Evolutionary conservation across 2,888 invertebrate species (phyloP).

Genomic region (Eumerus sabulonum): DNA sequence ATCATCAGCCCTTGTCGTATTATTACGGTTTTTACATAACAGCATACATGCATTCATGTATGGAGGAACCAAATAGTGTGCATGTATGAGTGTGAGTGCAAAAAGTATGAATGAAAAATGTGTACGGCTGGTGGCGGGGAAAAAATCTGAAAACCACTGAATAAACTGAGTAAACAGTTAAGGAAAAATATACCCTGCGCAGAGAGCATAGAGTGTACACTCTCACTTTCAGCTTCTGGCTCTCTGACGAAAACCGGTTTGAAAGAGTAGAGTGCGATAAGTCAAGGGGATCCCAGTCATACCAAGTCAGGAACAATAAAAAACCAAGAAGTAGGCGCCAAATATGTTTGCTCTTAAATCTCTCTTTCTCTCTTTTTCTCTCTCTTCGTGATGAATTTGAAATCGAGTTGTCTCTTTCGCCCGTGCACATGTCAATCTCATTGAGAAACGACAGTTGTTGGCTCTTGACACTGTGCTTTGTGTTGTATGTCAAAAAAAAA

Average conservation of each 20-base stretch:
- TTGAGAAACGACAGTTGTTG: slow-evolving; percentile 7
- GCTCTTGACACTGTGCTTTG: slow-evolving; percentile 17
- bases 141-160: slow-evolving; percentile 35
- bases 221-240: slow-evolving; percentile 57
- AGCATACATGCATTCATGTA: slow-evolving; percentile 39
- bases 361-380: not conserved
- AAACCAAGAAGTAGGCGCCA: slow-evolving; percentile 57
- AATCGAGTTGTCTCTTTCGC: slow-evolving; percentile 24
- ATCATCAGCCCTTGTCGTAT: slow-evolving; percentile 26
- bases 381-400: not conserved
- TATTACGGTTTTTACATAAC: slow-evolving; percentile 44
- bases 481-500: slow-evolving; percentile 6
- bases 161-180: slow-evolving; percentile 7
- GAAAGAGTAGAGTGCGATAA: not conserved
- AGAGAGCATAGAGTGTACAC: slow-evolving; percentile 37
- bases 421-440: slow-evolving; percentile 27
- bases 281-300: slow-evolving; percentile 30
- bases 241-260: slow-evolving; percentile 1
- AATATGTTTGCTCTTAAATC: not conserved
- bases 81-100: slow-evolving; percentile 49
- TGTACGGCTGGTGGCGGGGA: slow-evolving; percentile 48
- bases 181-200: slow-evolving; percentile 28
- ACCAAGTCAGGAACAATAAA: slow-evolving; percentile 19
- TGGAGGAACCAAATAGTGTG: not conserved
- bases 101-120: slow-evolving; percentile 69